Conservation (phyloP, 2,113 vertebrate species). For the Candoia aspera region DNA sequence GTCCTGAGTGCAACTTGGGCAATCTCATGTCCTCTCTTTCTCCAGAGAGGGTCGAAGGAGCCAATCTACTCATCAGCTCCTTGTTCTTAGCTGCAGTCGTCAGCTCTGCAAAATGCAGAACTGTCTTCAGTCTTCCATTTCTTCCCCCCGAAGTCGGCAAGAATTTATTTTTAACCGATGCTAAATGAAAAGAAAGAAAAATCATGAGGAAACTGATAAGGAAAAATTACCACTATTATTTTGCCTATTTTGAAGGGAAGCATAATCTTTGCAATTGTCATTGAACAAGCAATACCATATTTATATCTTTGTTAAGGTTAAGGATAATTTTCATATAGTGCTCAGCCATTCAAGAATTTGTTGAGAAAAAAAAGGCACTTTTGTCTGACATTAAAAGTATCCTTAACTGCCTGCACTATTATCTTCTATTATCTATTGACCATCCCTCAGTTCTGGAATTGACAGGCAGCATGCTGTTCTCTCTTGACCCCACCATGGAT, state of each 20-base stretch:
- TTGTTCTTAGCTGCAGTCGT: too few relatives aligned
- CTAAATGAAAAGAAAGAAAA: neutral
- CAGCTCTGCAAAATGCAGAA: too few relatives aligned
- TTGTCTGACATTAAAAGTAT: neutral
- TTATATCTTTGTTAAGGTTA: neutral
- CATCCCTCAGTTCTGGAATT: neutral
- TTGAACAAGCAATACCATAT: neutral
- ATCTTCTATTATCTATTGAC: neutral
- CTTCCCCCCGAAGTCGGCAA: neutral
- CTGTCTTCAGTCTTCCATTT: too few relatives aligned
- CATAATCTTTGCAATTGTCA: neutral
- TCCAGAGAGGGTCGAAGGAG: too few relatives aligned
- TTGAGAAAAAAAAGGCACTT: neutral
- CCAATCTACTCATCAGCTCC: too few relatives aligned
- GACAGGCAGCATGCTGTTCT: neutral
- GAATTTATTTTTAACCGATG: neutral
- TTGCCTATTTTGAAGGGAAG: neutral
- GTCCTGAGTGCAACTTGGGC: too few relatives aligned
- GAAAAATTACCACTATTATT: neutral
- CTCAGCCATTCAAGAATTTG: neutral
- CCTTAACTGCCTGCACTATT: neutral
- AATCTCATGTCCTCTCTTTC: too few relatives aligned
- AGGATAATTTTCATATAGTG: neutral
- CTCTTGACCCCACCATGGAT: neutral
- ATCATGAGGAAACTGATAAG: neutral